Evolutionary conservation across 2,113 vertebrate genomes (phyloP).

Genomic region (Gasterosteus aculeatus): DNA sequence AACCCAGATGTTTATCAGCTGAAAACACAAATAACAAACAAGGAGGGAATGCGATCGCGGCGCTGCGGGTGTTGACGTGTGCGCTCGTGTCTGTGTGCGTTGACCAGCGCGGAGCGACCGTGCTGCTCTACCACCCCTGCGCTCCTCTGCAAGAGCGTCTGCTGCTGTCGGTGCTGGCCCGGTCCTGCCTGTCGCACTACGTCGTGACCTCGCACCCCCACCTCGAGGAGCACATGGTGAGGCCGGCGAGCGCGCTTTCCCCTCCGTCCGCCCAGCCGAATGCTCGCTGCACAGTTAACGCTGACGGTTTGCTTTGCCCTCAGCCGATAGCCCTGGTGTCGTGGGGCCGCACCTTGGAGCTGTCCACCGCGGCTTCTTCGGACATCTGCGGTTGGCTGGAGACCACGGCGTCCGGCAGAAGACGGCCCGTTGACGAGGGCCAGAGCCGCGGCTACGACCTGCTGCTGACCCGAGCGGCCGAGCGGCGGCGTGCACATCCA

Average conservation of each 20-base stretch:
- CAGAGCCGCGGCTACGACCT: conserved; percentile 72
- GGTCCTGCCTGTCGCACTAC: conserved; percentile 72
- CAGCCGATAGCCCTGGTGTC: conserved; percentile 84
- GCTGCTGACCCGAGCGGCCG: conserved; percentile 64
- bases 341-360: conserved; percentile 83
- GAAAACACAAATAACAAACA: not conserved
- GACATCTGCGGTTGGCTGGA: conserved; percentile 82
- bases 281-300: not conserved
- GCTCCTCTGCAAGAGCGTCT: conserved; percentile 71
- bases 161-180: conserved; percentile 76
- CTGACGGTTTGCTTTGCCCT: conserved; percentile 20
- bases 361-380: conserved; percentile 74
- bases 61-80: not conserved
- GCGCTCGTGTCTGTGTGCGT: conserved; percentile 15
- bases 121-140: conserved; percentile 85
- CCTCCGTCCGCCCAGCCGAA: no score
- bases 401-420: conserved; percentile 17
- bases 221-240: conserved; percentile 80
- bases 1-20: not conserved
- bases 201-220: conserved; percentile 74
- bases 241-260: conserved; percentile 6
- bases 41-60: not conserved
- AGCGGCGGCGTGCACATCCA: conserved; percentile 8
- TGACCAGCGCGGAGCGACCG: conserved; percentile 76
- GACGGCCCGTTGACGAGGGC: not conserved